A percentile compares a stretch with the other conserved stretches of the same genome.
phyloP scores from a whole-genome alignment of 64 coral and sea anemone species.

The Orbicella faveolata region DNA sequence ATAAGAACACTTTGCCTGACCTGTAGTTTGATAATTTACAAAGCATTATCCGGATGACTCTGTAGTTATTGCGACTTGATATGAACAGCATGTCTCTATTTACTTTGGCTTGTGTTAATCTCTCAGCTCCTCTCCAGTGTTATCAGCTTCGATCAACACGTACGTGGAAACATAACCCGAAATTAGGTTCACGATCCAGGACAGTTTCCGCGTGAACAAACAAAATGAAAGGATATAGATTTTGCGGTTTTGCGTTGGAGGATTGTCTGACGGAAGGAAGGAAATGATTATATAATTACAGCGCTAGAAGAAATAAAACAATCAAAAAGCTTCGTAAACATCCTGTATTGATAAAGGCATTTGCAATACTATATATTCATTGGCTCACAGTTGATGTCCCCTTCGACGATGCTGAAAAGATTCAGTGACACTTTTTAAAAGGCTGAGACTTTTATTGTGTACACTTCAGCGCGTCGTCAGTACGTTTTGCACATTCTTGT shows the following conservation, averaged over 20 bases:
- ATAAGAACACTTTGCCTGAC: neutral
- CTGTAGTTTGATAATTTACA: neutral
- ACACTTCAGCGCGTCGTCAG: too few relatives aligned
- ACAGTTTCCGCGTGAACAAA: neutral
- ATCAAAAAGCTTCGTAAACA: neutral
- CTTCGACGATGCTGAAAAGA: neutral
- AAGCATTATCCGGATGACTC: neutral
- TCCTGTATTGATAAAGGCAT: neutral
- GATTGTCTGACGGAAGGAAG: conserved; percentile 14
- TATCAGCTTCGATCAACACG: neutral
- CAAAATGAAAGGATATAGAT: neutral
- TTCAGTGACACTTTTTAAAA: too few relatives aligned
- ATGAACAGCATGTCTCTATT: neutral
- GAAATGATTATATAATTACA: neutral
- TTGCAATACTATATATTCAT: neutral
- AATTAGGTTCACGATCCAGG: neutral
- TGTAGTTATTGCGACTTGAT: neutral
- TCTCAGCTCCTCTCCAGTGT: neutral
- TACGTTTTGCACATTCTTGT: too few relatives aligned
- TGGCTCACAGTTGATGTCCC: too few relatives aligned
- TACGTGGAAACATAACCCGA: too few relatives aligned
- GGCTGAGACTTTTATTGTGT: too few relatives aligned
- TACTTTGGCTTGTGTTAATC: neutral
- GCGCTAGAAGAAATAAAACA: neutral
- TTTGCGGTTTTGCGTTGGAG: neutral